Conservation (phyloP, 2,888 invertebrate genomes). For the Sesia apiformis region DNA sequence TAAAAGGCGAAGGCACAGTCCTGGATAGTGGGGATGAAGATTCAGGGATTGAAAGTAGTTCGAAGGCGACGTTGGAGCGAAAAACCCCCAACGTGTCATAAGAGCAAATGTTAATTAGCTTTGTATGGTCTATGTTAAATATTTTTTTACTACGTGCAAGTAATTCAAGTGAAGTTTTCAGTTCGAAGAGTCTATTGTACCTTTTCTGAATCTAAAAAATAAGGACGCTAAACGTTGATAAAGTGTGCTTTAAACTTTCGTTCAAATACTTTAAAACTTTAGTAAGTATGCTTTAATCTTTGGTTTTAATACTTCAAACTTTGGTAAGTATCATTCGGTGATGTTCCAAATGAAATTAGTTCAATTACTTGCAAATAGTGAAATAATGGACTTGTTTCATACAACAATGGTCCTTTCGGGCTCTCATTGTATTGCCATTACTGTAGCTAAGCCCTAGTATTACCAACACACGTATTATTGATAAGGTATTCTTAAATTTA, state of each 20-base stretch:
- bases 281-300: too few relatives aligned
- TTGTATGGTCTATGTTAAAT: neutral
- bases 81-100: conserved; percentile 48
- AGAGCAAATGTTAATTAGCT: conserved; percentile 7
- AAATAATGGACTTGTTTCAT: too few relatives aligned
- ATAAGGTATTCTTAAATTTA: neutral
- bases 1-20: conserved; percentile 74
- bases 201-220: too few relatives aligned
- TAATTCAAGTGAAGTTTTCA: too few relatives aligned
- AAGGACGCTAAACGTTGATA: too few relatives aligned
- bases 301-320: too few relatives aligned
- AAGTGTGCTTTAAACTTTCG: too few relatives aligned
- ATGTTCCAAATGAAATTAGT: too few relatives aligned
- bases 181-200: too few relatives aligned
- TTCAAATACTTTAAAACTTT: too few relatives aligned
- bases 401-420: neutral
- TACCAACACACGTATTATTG: neutral
- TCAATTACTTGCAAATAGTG: too few relatives aligned
- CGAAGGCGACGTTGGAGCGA: conserved; percentile 73
- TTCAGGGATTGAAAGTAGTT: conserved; percentile 78
- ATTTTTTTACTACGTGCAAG: neutral
- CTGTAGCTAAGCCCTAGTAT: neutral
- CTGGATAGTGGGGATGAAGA: conserved; percentile 79
- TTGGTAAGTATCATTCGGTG: too few relatives aligned
- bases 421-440: neutral